Conservation (phyloP, 1,140 invertebrate genomes). For the Brachionus angularis region DNA sequence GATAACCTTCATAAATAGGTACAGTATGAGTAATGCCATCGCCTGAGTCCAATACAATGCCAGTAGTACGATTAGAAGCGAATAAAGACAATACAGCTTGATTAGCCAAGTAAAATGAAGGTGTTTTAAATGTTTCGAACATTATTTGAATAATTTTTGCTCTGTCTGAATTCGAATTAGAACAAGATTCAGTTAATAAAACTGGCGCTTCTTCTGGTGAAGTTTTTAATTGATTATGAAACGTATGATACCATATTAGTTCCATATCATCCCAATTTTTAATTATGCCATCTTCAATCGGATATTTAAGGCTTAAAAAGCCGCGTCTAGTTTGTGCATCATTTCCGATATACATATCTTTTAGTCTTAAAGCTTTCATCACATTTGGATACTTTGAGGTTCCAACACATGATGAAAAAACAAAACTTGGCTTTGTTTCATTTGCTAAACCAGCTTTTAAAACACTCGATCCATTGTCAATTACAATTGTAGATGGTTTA, state of each 20-base stretch:
- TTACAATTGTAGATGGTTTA: no score
- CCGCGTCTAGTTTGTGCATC: constrained; percentile 68
- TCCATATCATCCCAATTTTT: no score
- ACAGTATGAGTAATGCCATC: constrained; percentile 89
- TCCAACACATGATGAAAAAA: constrained; percentile 76
- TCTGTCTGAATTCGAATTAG: constrained; percentile 45
- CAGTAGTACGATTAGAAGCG: constrained; percentile 88
- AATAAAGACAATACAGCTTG: constrained; percentile 85
- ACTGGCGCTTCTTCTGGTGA: constrained; percentile 48
- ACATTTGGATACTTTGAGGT: constrained; percentile 68
- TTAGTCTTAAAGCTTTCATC: constrained; percentile 58
- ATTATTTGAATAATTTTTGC: constrained; percentile 3
- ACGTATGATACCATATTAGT: no score
- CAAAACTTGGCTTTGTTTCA: constrained; percentile 75
- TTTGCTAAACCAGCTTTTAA: constrained; percentile 81
- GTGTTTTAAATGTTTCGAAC: constrained; percentile 49
- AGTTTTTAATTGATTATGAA: constrained; percentile 46
- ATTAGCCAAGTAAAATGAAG: constrained; percentile 62
- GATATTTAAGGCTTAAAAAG: constrained; percentile 74
- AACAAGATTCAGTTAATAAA: constrained; percentile 44
- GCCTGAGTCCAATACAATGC: no score
- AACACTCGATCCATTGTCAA: constrained; percentile 80
- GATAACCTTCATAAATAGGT: constrained; percentile 82
- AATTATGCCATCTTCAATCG: constrained; percentile 83
- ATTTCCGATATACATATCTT: constrained; percentile 87